Percentiles rank a stretch among this genome's conserved stretches.
These are phyloP conservation scores for Sebastes glaucus DNA, from an alignment of 2,797 vertebrate genomes.

Conservation along the genomic window DNA sequence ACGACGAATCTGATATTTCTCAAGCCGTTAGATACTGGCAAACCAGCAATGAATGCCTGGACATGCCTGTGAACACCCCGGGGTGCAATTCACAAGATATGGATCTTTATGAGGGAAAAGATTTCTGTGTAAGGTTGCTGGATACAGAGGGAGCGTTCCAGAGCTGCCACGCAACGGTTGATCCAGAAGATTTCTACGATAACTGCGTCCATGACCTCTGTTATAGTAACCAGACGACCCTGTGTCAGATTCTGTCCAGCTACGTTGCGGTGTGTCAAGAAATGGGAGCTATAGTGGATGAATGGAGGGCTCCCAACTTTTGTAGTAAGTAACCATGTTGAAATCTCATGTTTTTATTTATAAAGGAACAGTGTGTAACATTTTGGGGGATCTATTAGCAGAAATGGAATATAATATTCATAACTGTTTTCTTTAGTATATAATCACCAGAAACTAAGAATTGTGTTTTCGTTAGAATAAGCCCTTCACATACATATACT, in stretches of 20 bases:
- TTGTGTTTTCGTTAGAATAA: too few species aligned
- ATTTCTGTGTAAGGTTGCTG: conserved; percentile 31
- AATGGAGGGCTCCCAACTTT: conserved; percentile 36
- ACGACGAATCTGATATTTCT: conserved; percentile 7
- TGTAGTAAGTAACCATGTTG: conserved; percentile 19
- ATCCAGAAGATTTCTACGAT: conserved; percentile 33
- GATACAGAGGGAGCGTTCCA: conserved; percentile 38
- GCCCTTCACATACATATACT: too few species aligned
- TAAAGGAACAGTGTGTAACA: too few species aligned
- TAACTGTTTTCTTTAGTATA: too few species aligned
- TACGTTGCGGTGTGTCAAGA: conserved; percentile 46
- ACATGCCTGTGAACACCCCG: not conserved
- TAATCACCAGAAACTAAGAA: too few species aligned
- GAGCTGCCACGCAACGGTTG: conserved; percentile 30
- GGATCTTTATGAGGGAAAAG: conserved; percentile 19
- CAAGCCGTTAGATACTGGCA: conserved; percentile 8
- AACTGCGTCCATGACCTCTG: conserved; percentile 48
- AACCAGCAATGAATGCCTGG: conserved; percentile 24
- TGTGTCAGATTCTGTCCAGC: conserved; percentile 37
- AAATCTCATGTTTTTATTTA: not conserved
- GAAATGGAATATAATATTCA: too few species aligned
- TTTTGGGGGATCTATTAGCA: too few species aligned
- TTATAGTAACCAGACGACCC: not conserved
- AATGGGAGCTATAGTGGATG: conserved; percentile 25
- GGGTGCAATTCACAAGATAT: conserved; percentile 20